These are phyloP conservation scores for Mayetiola destructor DNA, from an alignment of 2,888 invertebrate species.

Conservation along the genomic window DNA sequence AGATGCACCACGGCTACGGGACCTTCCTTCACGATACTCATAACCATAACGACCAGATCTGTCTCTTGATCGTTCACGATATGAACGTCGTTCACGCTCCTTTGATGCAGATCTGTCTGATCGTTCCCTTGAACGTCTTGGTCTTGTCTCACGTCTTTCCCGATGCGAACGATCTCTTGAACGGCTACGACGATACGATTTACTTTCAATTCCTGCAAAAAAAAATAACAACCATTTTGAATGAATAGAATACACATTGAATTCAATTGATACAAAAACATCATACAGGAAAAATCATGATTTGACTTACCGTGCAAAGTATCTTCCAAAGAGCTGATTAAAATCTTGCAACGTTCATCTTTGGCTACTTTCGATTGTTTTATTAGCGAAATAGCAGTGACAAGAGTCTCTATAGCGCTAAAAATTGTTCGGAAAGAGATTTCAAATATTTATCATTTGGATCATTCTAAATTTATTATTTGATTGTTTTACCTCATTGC, in stretches of 20 bases:
- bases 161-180: slow-evolving; percentile 38
- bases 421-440: too few species aligned
- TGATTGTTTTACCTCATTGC: slow-evolving; percentile 5
- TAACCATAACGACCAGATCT: slow-evolving; percentile 36
- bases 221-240: too few species aligned
- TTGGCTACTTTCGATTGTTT: slow-evolving; percentile 77
- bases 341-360: slow-evolving; percentile 95
- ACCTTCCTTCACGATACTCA: slow-evolving; percentile 40
- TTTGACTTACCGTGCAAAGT: slow-evolving; percentile 66
- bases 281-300: not conserved
- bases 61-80: not conserved
- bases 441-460: too few species aligned
- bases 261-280: not conserved
- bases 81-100: slow-evolving; percentile 38
- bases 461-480: too few species aligned
- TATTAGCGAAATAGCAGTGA: slow-evolving; percentile 95
- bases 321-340: slow-evolving; percentile 92
- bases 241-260: too few species aligned
- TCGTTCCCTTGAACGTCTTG: slow-evolving; percentile 36
- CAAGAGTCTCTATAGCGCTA: slow-evolving; percentile 95
- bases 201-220: slow-evolving; percentile 69
- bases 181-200: slow-evolving; percentile 70
- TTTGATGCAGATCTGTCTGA: slow-evolving; percentile 58
- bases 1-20: slow-evolving; percentile 47
- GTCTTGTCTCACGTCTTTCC: slow-evolving; percentile 21